Base-by-base conservation (phyloP, 2,797 vertebrate species). In the Sebastes taczanowskii region DNA sequence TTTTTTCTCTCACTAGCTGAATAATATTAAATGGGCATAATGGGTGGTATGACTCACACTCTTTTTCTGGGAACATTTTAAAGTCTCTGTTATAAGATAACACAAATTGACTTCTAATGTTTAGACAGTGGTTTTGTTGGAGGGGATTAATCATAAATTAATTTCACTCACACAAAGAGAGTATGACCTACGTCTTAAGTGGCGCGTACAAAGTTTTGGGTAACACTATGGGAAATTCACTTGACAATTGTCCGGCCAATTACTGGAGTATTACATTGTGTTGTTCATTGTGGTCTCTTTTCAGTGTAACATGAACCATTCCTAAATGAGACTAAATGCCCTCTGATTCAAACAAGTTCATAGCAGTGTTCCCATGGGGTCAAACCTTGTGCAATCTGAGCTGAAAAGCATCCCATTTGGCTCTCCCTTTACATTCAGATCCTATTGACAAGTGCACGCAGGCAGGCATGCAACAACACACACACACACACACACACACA, bases 341-440 rank as follows among this genome's bases (percentile, higher is more conserved):
- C 83, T 87, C 84, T 82, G 87, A 92, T 80, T 91, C 85, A 83
- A 88, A 87, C 89, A 86, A 78, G 88, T 92, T 90, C 78, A 74
- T 78, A 81, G 89, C 79, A 11, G 76, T 69, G 85, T 91, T 94
- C 92, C 92, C 92, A 92, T 86, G 89, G 89, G 92, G 85, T 92
- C 92, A 89, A 70, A 78, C 83, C 83, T 68, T 81, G 85, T 91
- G 90, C 91, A 91, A 91, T 91, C 76, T 86, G 89, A 88, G 91
- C 88, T 92, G 88, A 93, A 90, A 93, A 92, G 88, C 90, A 87
- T 93, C 91, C 87, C 86, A 82, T 91, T 90, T 86, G 86, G 82
- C 86, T 88, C 88, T 89, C 87, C 71, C 84, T 93, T 89, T 86
- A 88, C 91, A 88, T 91, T 77, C 83, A 87, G 84, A 73, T 77